phyloP scores from a whole-genome alignment of 2,113 vertebrate genomes.

The Phalacrocorax carbo region DNA sequence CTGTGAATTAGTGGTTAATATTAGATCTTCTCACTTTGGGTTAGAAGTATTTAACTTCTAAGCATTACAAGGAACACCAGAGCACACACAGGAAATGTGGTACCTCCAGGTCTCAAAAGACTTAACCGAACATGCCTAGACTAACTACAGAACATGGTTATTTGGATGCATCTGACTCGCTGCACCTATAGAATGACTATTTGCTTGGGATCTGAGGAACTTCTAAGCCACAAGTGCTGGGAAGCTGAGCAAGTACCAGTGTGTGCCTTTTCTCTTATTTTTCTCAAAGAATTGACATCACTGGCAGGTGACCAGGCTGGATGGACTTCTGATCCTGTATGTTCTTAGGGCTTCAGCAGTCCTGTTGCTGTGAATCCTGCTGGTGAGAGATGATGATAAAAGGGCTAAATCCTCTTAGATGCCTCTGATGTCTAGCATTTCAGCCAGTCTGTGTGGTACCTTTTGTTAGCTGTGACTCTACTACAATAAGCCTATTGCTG shows the following conservation, averaged over 20 bases:
- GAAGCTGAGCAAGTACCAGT: not conserved
- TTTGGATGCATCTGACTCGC: not conserved
- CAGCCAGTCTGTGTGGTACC: not conserved
- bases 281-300: not conserved
- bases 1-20: not conserved
- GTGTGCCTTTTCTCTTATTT: not conserved
- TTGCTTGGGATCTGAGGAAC: not conserved
- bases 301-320: not conserved
- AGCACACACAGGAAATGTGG: not conserved
- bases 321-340: not conserved
- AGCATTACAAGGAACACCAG: not conserved
- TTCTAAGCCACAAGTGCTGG: not conserved
- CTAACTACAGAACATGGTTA: rapidly evolving
- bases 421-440: not conserved
- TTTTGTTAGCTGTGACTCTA: not conserved
- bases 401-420: not conserved
- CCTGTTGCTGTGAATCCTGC: not conserved
- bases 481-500: not conserved
- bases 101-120: not conserved
- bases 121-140: not conserved
- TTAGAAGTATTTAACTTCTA: not conserved
- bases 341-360: not conserved
- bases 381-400: not conserved
- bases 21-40: not conserved
- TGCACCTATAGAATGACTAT: not conserved